Evolutionary conservation across 1,140 invertebrate genomes (phyloP).

Genomic region (Stegodyphus mimosarum): DNA sequence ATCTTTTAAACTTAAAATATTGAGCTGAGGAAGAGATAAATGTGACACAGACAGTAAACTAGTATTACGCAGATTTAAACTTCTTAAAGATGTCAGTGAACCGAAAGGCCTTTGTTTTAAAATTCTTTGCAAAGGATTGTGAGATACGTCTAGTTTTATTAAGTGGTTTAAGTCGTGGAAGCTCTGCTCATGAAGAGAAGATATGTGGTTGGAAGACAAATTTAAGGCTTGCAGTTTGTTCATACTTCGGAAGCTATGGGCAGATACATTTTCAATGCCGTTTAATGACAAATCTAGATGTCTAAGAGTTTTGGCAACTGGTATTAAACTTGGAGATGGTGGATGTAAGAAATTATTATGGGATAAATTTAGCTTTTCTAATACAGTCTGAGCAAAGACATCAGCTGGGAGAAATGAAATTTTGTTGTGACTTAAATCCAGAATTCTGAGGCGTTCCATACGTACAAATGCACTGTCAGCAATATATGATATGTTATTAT

Average conservation of each 20-base stretch:
- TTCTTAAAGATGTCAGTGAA: constrained; percentile 17
- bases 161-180: constrained; percentile 82
- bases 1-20: constrained; percentile 10
- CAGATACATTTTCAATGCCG: constrained; percentile 23
- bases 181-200: constrained; percentile 76
- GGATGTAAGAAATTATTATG: constrained; percentile 33
- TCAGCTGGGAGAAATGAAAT: constrained; percentile 77
- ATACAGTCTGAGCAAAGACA: constrained; percentile 44
- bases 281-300: constrained; percentile 48
- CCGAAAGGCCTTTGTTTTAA: constrained; percentile 15
- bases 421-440: constrained; percentile 83
- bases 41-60: constrained; percentile 27
- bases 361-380: constrained; percentile 60
- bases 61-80: constrained; percentile 46
- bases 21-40: constrained; percentile 12
- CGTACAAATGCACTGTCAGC: background rate
- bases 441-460: constrained; percentile 28
- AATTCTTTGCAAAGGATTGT: constrained; percentile 36
- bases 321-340: background rate
- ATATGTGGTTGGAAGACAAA: constrained; percentile 74
- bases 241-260: constrained; percentile 17
- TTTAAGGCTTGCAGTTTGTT: constrained; percentile 50
- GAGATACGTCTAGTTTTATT: constrained; percentile 77
- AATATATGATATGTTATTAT: constrained; percentile 73
- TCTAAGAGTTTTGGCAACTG: background rate